Evolutionary conservation across 2,113 vertebrate genomes (phyloP), one percentile per base, ranked within the genome.

Genomic region (Poeciliopsis retropinna): DNA sequence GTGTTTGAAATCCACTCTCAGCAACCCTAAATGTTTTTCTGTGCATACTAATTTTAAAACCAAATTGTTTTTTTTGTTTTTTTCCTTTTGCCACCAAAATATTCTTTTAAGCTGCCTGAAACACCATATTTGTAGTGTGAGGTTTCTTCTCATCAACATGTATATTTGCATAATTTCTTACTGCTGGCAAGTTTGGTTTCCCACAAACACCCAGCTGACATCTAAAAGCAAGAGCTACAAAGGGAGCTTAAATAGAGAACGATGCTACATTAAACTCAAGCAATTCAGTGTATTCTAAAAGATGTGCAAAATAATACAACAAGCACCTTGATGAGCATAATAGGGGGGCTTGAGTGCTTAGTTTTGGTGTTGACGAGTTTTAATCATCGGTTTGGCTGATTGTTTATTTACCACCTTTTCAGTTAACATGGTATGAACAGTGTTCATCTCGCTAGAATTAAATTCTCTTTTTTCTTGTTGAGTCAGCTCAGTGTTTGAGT

Each of bases 401-500:
- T 25, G 22, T 57, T 57, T 57, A 57, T 57, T n/a, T 57, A 57
- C 51, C 22, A 57, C 22, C 25, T 25, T 57, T n/a, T 57, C 25
- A 11, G 8, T 57, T 9, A 57, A 57, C 51, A 57, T 57, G 17
- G 17, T 47, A 17, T 19, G 44, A 47, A 47, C 4, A 5, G 14
- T 19, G 44, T 47, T 60, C 74, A 67, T 80, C 41, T 62, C 8
- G 3, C 51, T 22, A 13, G 88, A 88, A 88, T 86, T 9, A 80
- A 83, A 79, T 72, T n/a, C 25, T 84, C 70, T 70, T 72, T 77
- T 73, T 67, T 75, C 64, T 85, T 89, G 84, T 85, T 79, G 86
- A 90, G 87, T 91, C 79, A 88, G 87, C 89, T 75, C 75, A 47
- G 75, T 74, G 78, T 70, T 75, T 47, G 78, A 76, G 64, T 75